phyloP scores from a whole-genome alignment of 2,888 invertebrate species.

The Polyploca ridens region DNA sequence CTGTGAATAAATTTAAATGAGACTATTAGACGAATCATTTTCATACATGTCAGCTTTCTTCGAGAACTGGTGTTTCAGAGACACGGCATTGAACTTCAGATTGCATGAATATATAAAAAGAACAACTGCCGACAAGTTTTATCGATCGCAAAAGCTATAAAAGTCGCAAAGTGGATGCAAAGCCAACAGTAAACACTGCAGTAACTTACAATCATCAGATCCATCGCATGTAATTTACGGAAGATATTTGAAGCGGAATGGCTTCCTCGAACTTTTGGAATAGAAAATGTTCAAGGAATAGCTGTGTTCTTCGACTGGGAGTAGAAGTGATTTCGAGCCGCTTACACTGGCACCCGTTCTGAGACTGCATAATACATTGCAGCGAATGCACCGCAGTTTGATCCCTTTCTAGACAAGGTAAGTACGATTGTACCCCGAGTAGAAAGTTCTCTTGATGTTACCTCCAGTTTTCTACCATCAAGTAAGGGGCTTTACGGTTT shows the following conservation, averaged over 20 bases:
- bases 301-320: slow-evolving; percentile 61
- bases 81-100: neutral
- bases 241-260: slow-evolving; percentile 64
- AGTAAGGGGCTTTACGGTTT: slow-evolving; percentile 69
- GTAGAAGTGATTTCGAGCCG: slow-evolving; percentile 75
- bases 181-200: slow-evolving; percentile 44
- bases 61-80: no score
- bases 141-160: slow-evolving; percentile 21
- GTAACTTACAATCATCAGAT: slow-evolving; percentile 61
- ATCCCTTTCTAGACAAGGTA: slow-evolving; percentile 82
- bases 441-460: slow-evolving; percentile 77
- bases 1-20: slow-evolving; percentile 39
- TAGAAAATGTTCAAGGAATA: slow-evolving; percentile 69
- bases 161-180: slow-evolving; percentile 26
- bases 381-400: slow-evolving; percentile 82
- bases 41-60: no score
- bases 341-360: slow-evolving; percentile 70
- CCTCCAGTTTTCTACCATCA: slow-evolving; percentile 69
- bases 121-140: slow-evolving; percentile 13
- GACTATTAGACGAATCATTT: slow-evolving; percentile 31
- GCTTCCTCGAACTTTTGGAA: slow-evolving; percentile 67
- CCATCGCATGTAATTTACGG: slow-evolving; percentile 63
- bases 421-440: slow-evolving; percentile 71
- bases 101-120: slow-evolving; percentile 1
- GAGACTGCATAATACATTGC: slow-evolving; percentile 83